Base-by-base conservation (phyloP, 2,797 vertebrate species). In the Staurois parvus region DNA sequence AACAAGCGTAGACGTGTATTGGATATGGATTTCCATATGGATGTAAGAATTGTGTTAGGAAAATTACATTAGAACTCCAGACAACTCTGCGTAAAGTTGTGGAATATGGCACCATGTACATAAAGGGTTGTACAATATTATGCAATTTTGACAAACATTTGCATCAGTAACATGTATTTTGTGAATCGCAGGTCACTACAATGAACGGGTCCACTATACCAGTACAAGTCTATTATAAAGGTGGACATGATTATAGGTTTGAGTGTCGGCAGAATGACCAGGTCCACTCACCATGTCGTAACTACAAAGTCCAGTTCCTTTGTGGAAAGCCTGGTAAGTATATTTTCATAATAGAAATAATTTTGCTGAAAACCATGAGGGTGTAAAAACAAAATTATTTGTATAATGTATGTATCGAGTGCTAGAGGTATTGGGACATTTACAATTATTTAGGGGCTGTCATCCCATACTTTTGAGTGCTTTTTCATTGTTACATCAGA, bases 301-400 rank as follows among this genome's bases (percentile, higher is more conserved):
- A 93, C 94, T 98, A 98, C 94, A 94, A 93, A 76, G 96, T 99
- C 37, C 96, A 97, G 76, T 99, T 99, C 91, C 96, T 99, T 19
- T 99, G 98, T 40, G 96, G 97, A 81, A 97, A 95, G 90, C 94
- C 97, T 0, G 97, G 98, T 99, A 92, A 0, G 94, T 92, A 26
- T 48, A 68, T 29, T 1, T 45, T 12, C 15, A 28, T 69, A 24
- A 37, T 29, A n/a, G 64, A 29, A 62, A 21, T 62, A n/a, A 73
- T 30, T 56, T 15, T 24, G 48, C 15, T 19, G 3, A 52, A 52
- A 52, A 45, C 10, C 42, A 45, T 2, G 12, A 45, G 48, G 48
- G 48, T 17, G 45, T 48, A 15, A 48, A 48, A 17, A 48, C 15
- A 52, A 52, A 52, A 5, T 15, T 5, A 15, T 15, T 45, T 45